Evolutionary conservation across 2,113 vertebrate genomes (phyloP).

Genomic region (Misgurnus anguillicaudatus): DNA sequence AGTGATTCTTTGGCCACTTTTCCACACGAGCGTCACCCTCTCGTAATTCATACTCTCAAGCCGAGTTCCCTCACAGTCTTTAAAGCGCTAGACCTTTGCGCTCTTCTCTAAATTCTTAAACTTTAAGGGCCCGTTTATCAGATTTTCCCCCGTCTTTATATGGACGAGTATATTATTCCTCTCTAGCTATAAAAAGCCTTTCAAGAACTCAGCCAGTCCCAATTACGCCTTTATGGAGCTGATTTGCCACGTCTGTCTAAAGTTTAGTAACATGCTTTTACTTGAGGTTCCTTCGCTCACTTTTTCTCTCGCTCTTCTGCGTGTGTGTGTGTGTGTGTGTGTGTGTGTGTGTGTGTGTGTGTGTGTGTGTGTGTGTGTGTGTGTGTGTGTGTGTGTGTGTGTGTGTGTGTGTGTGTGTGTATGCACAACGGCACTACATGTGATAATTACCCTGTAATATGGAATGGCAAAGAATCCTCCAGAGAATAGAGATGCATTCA

Average conservation of each 20-base stretch:
- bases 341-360: constrained; percentile 40
- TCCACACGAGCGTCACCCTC: constrained; percentile 24
- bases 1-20: constrained; percentile 26
- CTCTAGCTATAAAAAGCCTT: constrained; percentile 59
- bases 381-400: constrained; percentile 47
- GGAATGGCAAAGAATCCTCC: constrained; percentile 50
- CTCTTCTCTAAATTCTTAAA: constrained; percentile 52
- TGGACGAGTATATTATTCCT: constrained; percentile 56
- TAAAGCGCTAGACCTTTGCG: constrained; percentile 48
- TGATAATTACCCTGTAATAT: constrained; percentile 59
- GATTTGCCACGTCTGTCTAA: constrained; percentile 52
- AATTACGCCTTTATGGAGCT: constrained; percentile 55
- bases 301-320: constrained; percentile 31
- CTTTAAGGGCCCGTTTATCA: constrained; percentile 52
- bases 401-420: constrained; percentile 25
- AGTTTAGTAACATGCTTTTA: constrained; percentile 50
- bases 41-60: constrained; percentile 37
- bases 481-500: constrained; percentile 59
- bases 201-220: constrained; percentile 53
- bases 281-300: constrained; percentile 33
- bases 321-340: constrained; percentile 39
- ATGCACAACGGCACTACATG: constrained; percentile 39
- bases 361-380: constrained; percentile 39
- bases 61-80: constrained; percentile 47
- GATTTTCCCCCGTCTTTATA: constrained; percentile 45